Conservation (phyloP, 2,113 vertebrate species). For the Lophura nycthemera region DNA sequence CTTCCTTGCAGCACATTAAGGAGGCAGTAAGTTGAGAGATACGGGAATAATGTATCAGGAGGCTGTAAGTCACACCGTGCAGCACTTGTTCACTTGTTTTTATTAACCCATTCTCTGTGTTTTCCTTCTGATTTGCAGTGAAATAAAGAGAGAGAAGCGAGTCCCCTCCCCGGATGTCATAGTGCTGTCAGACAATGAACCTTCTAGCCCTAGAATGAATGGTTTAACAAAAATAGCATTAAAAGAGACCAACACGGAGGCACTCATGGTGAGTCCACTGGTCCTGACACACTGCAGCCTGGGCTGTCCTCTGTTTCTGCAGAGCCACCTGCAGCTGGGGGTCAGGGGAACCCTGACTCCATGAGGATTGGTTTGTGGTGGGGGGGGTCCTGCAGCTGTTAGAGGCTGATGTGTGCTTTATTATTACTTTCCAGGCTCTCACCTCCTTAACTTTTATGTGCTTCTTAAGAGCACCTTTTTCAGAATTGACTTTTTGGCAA, state of each 20-base stretch:
- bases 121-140: conserved; percentile 70
- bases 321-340: neutral
- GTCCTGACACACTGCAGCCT: neutral
- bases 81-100: neutral
- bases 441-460: neutral
- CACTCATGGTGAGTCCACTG: conserved; percentile 86
- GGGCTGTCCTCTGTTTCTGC: neutral
- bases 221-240: conserved; percentile 82
- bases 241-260: conserved; percentile 88
- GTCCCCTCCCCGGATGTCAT: conserved; percentile 91
- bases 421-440: neutral
- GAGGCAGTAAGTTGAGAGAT: neutral
- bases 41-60: neutral
- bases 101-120: neutral
- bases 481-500: neutral
- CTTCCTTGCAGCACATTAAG: neutral
- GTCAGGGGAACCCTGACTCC: neutral
- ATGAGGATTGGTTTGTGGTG: neutral
- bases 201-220: conserved; percentile 91
- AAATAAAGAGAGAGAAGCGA: conserved; percentile 86
- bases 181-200: conserved; percentile 93
- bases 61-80: neutral
- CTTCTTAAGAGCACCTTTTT: neutral
- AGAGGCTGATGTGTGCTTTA: neutral
- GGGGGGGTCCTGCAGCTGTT: neutral